Percentiles rank a stretch among this genome's conserved stretches.
These are phyloP conservation scores for Agrypnia vestita DNA, from an alignment of 1,140 invertebrate genomes.

Conservation along the genomic window DNA sequence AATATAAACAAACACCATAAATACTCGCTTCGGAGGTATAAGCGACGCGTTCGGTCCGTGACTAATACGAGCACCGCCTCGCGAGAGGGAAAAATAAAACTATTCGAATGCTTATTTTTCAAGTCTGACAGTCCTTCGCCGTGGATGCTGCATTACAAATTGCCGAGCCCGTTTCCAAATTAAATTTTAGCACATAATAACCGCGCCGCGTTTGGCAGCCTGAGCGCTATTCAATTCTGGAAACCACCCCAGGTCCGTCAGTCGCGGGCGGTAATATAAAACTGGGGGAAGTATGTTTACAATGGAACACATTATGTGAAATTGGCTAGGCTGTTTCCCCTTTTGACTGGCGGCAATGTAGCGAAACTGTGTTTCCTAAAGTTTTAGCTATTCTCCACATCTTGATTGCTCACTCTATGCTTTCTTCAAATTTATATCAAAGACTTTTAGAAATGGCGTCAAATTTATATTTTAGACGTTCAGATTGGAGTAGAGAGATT, in stretches of 20 bases:
- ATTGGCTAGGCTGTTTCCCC: slow-evolving; percentile 55
- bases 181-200: slow-evolving; percentile 61
- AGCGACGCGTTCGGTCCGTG: not conserved
- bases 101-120: slow-evolving; percentile 22
- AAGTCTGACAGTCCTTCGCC: slow-evolving; percentile 10
- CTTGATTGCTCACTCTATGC: too few species aligned
- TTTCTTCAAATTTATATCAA: too few species aligned
- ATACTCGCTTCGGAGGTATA: too few species aligned
- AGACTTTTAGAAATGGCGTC: too few species aligned
- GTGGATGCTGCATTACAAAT: slow-evolving; percentile 33
- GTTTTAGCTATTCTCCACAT: slow-evolving; percentile 12
- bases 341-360: slow-evolving; percentile 32
- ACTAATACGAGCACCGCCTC: not conserved
- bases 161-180: slow-evolving; percentile 46
- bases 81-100: not conserved
- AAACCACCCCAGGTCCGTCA: slow-evolving; percentile 42
- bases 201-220: slow-evolving; percentile 37
- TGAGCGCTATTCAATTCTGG: slow-evolving; percentile 47
- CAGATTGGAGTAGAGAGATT: too few species aligned
- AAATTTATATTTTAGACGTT: too few species aligned
- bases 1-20: too few species aligned
- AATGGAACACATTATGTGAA: slow-evolving; percentile 59
- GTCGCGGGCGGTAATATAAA: slow-evolving; percentile 54
- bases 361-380: slow-evolving; percentile 32
- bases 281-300: slow-evolving; percentile 57